Evolutionary conservation across 2,888 invertebrate genomes (phyloP).

Genomic region (Incurvaria masculella): DNA sequence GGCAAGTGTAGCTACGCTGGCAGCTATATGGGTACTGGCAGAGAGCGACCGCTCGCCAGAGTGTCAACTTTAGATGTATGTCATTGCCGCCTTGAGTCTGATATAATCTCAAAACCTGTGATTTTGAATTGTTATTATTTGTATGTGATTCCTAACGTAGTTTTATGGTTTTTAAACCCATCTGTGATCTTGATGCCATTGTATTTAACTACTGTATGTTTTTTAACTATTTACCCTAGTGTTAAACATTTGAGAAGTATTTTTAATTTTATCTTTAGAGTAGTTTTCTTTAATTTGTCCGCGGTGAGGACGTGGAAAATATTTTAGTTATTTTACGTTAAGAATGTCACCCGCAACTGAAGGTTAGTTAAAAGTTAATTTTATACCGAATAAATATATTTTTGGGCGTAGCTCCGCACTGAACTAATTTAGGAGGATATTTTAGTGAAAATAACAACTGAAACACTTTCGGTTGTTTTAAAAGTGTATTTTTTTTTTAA

Average conservation of each 20-base stretch:
- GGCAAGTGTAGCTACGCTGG: neutral
- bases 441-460: too few species aligned
- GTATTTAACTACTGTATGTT: conserved; percentile 19
- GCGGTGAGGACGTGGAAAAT: too few species aligned
- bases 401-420: too few species aligned
- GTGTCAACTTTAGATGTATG: too few species aligned
- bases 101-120: conserved; percentile 28
- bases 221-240: neutral
- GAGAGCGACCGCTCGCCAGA: neutral
- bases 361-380: too few species aligned
- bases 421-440: too few species aligned
- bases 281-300: neutral
- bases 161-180: conserved; percentile 34
- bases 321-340: neutral
- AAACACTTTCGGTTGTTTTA: too few species aligned
- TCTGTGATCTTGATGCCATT: conserved; percentile 51
- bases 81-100: neutral
- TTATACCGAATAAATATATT: too few species aligned
- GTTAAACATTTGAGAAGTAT: neutral
- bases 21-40: too few species aligned
- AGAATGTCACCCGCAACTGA: too few species aligned
- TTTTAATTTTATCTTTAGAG: neutral
- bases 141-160: conserved; percentile 39
- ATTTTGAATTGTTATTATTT: conserved; percentile 39
- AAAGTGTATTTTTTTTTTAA: too few species aligned